phyloP scores from a whole-genome alignment of 2,888 invertebrate genomes.

The Deroplatys truncata region DNA sequence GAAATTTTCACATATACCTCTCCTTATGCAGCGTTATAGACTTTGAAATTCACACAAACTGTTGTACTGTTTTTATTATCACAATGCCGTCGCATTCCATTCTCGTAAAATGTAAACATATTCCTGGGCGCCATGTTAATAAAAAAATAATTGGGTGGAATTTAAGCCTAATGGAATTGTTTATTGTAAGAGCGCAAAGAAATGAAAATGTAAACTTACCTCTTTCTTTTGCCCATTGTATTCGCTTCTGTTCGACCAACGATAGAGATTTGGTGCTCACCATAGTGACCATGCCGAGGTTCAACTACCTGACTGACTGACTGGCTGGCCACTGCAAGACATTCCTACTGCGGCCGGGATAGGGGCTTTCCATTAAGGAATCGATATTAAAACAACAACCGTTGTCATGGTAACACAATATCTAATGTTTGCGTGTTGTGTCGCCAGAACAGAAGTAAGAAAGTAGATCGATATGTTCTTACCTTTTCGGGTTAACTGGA shows the following conservation, averaged over 20 bases:
- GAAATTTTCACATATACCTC: too few species aligned
- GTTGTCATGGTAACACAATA: background rate
- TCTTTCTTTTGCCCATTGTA: conserved; percentile 91
- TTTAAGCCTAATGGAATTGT: background rate
- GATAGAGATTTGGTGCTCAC: conserved; percentile 43
- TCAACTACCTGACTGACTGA: background rate
- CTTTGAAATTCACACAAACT: too few species aligned
- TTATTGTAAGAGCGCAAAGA: background rate
- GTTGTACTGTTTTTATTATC: too few species aligned
- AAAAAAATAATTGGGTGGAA: too few species aligned
- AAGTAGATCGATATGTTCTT: background rate
- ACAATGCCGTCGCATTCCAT: too few species aligned
- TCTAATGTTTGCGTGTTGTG: background rate
- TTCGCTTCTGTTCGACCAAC: conserved; percentile 80
- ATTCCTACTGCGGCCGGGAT: background rate
- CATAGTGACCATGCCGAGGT: conserved; percentile 16
- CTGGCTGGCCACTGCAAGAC: background rate
- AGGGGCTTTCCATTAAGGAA: background rate
- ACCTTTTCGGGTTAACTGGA: background rate
- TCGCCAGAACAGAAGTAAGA: background rate
- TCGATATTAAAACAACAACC: conserved; percentile 5
- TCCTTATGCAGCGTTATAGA: too few species aligned
- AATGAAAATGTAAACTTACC: conserved; percentile 52
- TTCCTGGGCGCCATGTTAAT: too few species aligned
- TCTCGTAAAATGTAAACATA: too few species aligned